Percentiles rank a stretch among this genome's conserved stretches.
These are phyloP conservation scores for Drosophila cracens DNA, from an alignment of 2,888 invertebrate species.

Conservation along the genomic window DNA sequence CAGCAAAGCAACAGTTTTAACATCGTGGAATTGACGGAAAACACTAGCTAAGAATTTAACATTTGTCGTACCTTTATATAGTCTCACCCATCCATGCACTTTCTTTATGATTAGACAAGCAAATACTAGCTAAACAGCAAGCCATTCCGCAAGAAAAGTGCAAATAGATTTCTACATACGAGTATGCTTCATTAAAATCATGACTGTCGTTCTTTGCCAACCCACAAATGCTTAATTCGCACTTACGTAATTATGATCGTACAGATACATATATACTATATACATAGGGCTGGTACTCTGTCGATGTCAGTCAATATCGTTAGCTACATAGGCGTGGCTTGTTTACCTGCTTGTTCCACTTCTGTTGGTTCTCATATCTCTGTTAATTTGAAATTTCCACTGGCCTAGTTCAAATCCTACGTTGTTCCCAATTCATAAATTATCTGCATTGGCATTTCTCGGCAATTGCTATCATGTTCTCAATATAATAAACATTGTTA, in stretches of 20 bases:
- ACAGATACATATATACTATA: neutral
- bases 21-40: conserved; percentile 41
- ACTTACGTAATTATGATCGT: conserved; percentile 44
- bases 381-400: conserved; percentile 75
- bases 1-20: conserved; percentile 50
- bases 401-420: conserved; percentile 63
- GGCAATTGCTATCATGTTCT: conserved; percentile 4
- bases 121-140: conserved; percentile 61
- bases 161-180: conserved; percentile 71
- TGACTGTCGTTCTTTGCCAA: conserved; percentile 30
- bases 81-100: conserved; percentile 37
- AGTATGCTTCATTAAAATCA: conserved; percentile 31
- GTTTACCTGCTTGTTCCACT: conserved; percentile 33
- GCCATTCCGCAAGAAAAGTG: conserved; percentile 69
- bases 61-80: conserved; percentile 40
- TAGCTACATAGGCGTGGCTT: conserved; percentile 38
- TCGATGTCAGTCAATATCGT: conserved; percentile 6
- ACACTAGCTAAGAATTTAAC: conserved; percentile 35
- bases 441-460: conserved; percentile 12
- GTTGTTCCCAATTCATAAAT: conserved; percentile 12
- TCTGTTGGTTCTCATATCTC: conserved; percentile 56
- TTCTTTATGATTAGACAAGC: conserved; percentile 60
- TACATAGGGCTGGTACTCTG: neutral
- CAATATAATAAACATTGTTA: conserved; percentile 25
- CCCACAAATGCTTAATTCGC: conserved; percentile 47